Conservation (phyloP, 2,888 invertebrate genomes). For the Brachylomia viminalis region DNA sequence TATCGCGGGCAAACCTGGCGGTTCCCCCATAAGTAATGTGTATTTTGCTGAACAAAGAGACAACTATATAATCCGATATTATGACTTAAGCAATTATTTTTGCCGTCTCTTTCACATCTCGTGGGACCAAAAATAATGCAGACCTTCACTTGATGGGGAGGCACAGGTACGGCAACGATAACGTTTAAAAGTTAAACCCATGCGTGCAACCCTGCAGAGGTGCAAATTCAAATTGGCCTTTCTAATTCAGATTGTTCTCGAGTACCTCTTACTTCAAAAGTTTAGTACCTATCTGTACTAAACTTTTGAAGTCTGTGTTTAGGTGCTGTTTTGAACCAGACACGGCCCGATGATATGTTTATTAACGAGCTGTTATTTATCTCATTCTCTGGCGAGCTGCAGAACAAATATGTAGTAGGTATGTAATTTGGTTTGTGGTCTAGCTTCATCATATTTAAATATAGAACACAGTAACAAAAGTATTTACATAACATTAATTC, state of each 20-base stretch:
- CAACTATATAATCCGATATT: background rate
- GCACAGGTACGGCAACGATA: background rate
- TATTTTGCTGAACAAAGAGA: no score
- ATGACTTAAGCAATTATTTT: background rate
- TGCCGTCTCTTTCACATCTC: background rate
- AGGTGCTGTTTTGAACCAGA: conserved; percentile 31
- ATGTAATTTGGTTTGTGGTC: conserved; percentile 7
- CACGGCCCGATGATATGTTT: conserved; percentile 52
- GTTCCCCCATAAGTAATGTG: no score
- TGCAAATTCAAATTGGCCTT: background rate
- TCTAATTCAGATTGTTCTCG: conserved; percentile 5
- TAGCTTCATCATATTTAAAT: conserved; percentile 20
- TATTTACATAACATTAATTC: background rate
- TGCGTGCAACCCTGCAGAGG: background rate
- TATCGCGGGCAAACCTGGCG: no score
- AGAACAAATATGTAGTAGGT: conserved; percentile 25
- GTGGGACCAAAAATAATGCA: background rate
- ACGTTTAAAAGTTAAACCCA: background rate
- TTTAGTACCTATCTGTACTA: conserved; percentile 8
- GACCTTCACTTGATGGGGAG: background rate
- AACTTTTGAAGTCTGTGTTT: no score
- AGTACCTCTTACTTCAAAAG: conserved; percentile 17
- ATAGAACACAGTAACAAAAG: background rate
- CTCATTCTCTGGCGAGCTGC: conserved; percentile 13
- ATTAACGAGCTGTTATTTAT: conserved; percentile 50